Evolutionary conservation across 2,797 vertebrate genomes (phyloP).

Genomic region (Pantherophis vulpinus): DNA sequence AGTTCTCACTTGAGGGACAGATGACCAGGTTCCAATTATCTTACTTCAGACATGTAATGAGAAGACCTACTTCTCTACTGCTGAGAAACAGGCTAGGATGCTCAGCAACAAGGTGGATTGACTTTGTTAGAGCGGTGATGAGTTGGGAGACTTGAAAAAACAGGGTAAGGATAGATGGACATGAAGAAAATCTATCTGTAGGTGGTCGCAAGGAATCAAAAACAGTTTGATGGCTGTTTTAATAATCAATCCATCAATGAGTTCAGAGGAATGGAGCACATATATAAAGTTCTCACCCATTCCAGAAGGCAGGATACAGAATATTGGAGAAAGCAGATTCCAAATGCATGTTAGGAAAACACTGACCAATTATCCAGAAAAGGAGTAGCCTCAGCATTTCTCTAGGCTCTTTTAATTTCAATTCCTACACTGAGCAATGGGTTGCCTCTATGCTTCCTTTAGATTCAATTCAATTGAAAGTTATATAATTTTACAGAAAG

Average conservation of each 20-base stretch:
- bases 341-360: neutral
- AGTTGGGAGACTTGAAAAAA: neutral
- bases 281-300: neutral
- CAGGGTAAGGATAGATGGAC: neutral
- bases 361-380: neutral
- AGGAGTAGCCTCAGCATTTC: neutral
- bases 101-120: neutral
- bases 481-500: neutral
- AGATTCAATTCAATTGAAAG: neutral
- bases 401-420: neutral
- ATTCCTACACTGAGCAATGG: neutral
- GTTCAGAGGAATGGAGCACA: neutral
- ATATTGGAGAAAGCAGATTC: neutral
- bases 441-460: neutral
- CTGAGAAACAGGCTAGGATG: neutral
- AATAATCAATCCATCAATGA: neutral
- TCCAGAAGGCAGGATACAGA: neutral
- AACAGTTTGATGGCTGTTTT: neutral
- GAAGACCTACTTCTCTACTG: neutral
- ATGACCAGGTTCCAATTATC: neutral
- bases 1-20: neutral
- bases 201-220: neutral
- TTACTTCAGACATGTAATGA: neutral
- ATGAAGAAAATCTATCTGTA: neutral
- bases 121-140: neutral